Conservation (phyloP, 2,113 vertebrate species). For the Halcyon senegalensis region DNA sequence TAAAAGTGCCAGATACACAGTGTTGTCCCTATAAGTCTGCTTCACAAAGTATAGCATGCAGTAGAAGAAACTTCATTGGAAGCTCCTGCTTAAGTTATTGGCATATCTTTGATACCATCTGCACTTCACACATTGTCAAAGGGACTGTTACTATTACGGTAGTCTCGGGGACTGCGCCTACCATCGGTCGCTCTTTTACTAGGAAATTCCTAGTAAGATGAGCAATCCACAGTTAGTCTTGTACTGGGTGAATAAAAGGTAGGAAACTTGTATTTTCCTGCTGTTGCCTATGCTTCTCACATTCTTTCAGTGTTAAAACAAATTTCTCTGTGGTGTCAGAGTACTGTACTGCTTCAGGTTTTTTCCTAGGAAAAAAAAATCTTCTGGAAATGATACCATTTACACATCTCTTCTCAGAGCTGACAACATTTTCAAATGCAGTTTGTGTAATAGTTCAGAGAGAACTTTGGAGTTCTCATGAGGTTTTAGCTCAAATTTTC, state of each 20-base stretch:
- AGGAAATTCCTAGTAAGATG: not conserved
- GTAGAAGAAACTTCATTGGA: not conserved
- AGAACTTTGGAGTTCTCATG: not conserved
- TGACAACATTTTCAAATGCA: not conserved
- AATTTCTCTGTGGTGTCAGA: not conserved
- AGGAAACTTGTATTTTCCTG: not conserved
- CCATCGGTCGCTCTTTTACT: not conserved
- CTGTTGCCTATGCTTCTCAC: not conserved
- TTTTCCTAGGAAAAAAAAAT: not conserved
- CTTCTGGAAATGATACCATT: not conserved
- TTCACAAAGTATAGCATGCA: not conserved
- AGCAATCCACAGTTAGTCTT: not conserved
- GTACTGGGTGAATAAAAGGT: not conserved
- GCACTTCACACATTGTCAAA: conserved; percentile 3
- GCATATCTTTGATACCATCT: conserved; percentile 22
- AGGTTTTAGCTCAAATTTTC: conserved; percentile 2
- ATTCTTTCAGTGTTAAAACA: not conserved
- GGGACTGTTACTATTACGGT: not conserved
- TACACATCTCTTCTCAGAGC: not conserved
- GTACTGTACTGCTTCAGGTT: not conserved
- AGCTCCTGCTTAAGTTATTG: conserved; percentile 22
- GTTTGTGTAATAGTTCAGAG: not conserved
- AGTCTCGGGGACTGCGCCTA: not conserved
- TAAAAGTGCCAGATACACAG: not conserved
- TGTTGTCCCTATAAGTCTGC: not conserved